Conservation (phyloP, 2,797 vertebrate species). For the Myripristis jacobus region DNA sequence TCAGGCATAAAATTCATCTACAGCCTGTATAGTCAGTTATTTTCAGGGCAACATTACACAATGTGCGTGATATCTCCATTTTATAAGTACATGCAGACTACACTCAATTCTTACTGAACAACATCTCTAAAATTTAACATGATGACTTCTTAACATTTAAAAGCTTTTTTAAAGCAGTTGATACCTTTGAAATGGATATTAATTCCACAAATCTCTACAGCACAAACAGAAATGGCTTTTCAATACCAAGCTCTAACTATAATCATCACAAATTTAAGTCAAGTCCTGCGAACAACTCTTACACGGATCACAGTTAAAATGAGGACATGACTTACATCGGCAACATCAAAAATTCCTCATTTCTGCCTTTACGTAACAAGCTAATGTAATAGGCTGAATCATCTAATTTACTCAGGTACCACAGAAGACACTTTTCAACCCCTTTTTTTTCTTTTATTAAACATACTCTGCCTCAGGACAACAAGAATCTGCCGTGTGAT, state of each 20-base stretch:
- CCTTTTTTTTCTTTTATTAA: not conserved
- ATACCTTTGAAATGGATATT: not conserved
- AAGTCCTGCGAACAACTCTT: too few species aligned
- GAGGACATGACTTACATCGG: not conserved
- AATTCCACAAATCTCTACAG: not conserved
- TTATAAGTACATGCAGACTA: conserved; percentile 25
- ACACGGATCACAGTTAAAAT: not conserved
- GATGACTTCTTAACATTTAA: too few species aligned
- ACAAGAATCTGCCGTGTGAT: not conserved
- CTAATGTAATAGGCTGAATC: too few species aligned
- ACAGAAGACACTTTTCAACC: not conserved
- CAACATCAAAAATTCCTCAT: not conserved
- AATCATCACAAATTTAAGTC: not conserved
- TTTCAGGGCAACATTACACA: conserved; percentile 21
- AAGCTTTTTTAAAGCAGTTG: not conserved
- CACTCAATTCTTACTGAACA: too few species aligned
- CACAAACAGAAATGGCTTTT: not conserved
- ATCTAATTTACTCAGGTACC: not conserved
- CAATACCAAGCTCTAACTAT: not conserved
- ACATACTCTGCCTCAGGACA: not conserved
- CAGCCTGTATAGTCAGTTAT: not conserved
- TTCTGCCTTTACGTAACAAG: too few species aligned
- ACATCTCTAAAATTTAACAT: too few species aligned
- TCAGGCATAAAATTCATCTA: not conserved
- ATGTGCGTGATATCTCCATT: conserved; percentile 18